Evolutionary conservation across 2,888 invertebrate genomes (phyloP), one percentile per base, ranked within the genome.

Genomic region (Drosophila niveifrons): DNA sequence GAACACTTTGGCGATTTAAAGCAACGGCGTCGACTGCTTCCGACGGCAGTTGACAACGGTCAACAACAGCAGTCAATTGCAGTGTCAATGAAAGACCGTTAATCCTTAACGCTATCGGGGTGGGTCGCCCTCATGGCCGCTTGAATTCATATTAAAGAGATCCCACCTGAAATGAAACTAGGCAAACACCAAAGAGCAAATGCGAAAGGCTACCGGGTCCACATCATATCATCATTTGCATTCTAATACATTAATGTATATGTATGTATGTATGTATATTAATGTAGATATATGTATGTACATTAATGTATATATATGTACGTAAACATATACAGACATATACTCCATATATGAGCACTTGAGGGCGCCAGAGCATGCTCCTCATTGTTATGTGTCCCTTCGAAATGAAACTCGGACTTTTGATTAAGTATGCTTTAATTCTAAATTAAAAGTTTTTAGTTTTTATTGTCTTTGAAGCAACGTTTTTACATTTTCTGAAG

Each of bases 31-130:
- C 44, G 55, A 34, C 55, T 56, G 55, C 55, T 34, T 18, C 44
- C 55, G 55, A 56, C 55, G 55, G 55, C 55, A 13, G 44, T 56
- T 56, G 55, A 56, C 55, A 56, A 56, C 55, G 55, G 55, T 56
- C 55, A 56, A 44, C 55, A 44, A 8, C 10, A 44, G 55, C 44
- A 44, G 44, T 56, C 55, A 44, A 56, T 56, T 44, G 13, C 44
- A 56, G 44, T 13, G 10, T 56, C 44, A 31, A 9, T 55, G 17
- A 29, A 55, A 29, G 29, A 31, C 31, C 44, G 43, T 44, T 44
- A 56, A 34, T 44, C 18, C 44, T 18, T n/a, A 17, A 11, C 18
- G 31, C 1, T 13, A 13, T 44, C 18, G 44, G 55, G 43, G 43
- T 56, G 55, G 44, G 31, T 31, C 4, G 13, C 9, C 28, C 39